phyloP scores from a whole-genome alignment of 2,888 invertebrate species.

The Papilio elwesi region DNA sequence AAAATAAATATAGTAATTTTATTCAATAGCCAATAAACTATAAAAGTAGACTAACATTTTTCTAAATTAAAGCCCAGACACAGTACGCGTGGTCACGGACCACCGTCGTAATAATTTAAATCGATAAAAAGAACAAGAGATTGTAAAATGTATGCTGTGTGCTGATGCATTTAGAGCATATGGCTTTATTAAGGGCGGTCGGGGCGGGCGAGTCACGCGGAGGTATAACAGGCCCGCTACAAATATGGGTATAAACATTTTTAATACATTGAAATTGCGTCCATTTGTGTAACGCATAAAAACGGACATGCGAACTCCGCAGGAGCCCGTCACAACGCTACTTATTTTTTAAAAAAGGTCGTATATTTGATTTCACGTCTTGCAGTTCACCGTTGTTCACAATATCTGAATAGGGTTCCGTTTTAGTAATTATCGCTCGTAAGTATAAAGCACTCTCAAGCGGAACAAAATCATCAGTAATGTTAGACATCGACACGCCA shows the following conservation, averaged over 20 bases:
- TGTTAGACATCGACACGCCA: conserved; percentile 80
- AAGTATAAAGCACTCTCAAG: conserved; percentile 76
- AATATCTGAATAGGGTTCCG: conserved; percentile 61
- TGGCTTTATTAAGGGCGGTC: conserved; percentile 81
- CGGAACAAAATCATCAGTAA: conserved; percentile 77
- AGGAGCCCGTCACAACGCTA: conserved; percentile 64
- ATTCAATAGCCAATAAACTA: conserved; percentile 60
- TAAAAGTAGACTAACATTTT: conserved; percentile 68
- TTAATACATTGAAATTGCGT: conserved; percentile 78
- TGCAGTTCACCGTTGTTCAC: conserved; percentile 61
- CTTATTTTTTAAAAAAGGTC: conserved; percentile 60
- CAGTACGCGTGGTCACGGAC: conserved; percentile 66
- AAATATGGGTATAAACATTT: conserved; percentile 71
- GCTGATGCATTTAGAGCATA: conserved; percentile 82
- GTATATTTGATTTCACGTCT: conserved; percentile 62
- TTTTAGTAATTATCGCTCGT: conserved; percentile 64
- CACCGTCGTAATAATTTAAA: conserved; percentile 76
- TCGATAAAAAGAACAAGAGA: conserved; percentile 76
- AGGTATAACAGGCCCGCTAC: conserved; percentile 61
- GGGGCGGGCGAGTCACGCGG: conserved; percentile 71
- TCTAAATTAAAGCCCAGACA: conserved; percentile 76
- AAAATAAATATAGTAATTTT: conserved; percentile 68
- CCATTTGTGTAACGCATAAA: conserved; percentile 74
- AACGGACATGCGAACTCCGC: conserved; percentile 64
- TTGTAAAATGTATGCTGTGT: conserved; percentile 80